Percentiles rank a stretch among this genome's conserved stretches.
Evolutionary conservation across 2,888 invertebrate genomes (phyloP).

Genomic region (Parnassius glacialis): DNA sequence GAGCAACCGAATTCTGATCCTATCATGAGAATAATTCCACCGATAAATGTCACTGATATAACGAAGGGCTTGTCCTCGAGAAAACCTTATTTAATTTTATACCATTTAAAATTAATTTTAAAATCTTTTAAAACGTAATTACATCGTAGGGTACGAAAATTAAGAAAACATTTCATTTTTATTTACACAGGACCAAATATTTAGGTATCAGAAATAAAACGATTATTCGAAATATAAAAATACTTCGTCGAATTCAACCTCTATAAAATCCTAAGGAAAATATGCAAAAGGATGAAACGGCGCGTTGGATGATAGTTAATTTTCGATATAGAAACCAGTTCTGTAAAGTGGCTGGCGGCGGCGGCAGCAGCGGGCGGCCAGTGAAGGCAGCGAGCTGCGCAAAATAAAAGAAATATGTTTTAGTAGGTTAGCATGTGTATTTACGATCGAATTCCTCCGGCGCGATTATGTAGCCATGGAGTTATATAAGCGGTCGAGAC

Average conservation of each 20-base stretch:
- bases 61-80: not conserved
- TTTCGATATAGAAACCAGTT: slow-evolving; percentile 73
- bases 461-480: slow-evolving; percentile 69
- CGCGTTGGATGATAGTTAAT: slow-evolving; percentile 69
- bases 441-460: slow-evolving; percentile 71
- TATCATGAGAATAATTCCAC: slow-evolving; percentile 27
- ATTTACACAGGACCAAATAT: too few relatives aligned
- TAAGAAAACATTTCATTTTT: too few relatives aligned
- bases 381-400: slow-evolving; percentile 54
- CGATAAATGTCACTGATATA: slow-evolving; percentile 26
- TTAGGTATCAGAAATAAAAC: slow-evolving; percentile 7
- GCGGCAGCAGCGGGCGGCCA: slow-evolving; percentile 39
- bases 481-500: slow-evolving; percentile 65
- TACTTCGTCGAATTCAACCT: slow-evolving; percentile 38
- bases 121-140: too few relatives aligned
- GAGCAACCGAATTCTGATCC: slow-evolving; percentile 35
- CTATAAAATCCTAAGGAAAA: slow-evolving; percentile 49
- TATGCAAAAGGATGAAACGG: slow-evolving; percentile 56
- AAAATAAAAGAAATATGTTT: slow-evolving; percentile 81
- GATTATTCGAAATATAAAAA: slow-evolving; percentile 21
- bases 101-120: too few relatives aligned
- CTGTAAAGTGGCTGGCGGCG: slow-evolving; percentile 44
- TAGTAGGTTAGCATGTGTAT: slow-evolving; percentile 79
- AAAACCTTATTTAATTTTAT: not conserved
- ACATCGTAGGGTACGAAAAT: too few relatives aligned